Evolutionary conservation across 2,113 vertebrate genomes (phyloP), one percentile per base, ranked within the genome.

Genomic region (Thunnus maccoyii): DNA sequence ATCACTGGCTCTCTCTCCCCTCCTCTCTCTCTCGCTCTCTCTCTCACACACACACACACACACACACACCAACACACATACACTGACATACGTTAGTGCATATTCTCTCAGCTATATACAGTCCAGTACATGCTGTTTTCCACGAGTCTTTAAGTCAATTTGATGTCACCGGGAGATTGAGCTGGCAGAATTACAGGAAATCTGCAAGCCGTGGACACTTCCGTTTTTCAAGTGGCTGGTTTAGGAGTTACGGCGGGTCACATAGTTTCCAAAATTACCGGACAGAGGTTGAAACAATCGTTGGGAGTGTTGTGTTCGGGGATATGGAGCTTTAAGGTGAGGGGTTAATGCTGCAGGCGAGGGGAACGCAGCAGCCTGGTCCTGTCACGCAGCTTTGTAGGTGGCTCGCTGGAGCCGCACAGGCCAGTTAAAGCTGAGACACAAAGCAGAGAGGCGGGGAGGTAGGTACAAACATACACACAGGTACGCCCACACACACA

Each of bases 371-470:
- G 63, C 84, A 84, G 90, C 86, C 79, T 65, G 66, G 62, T 80
- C 64, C 76, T 56, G 69, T 92, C 90, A 92, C 66, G 68, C 58
- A 73, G 84, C 86, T 91, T 77, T 92, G 89, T 86, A 91, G 90
- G 92, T 90, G 88, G 86, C 84, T 89, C 20, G 22, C 60, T 68
- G 82, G 88, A 93, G 83, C 78, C 74, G 13, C 32, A 77, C 71
- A 72, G 86, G 87, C 88, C 61, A 71, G 89, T 89, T 88, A 88
- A 91, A 92, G 83, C 88, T 83, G 60, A 88, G 84, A 80, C 58
- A 68, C 36, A 72, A 72, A 65, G 62, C 36, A 54, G 16, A 55
- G 55, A 68, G 57, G 60, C 46, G 54, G 47, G 79, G 64, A 17
- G 71, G 66, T 20, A 44, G 56, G 30, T 25, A 54, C 83, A 86